Conservation (phyloP, 2,888 invertebrate genomes). For the Lithosia quadra region DNA sequence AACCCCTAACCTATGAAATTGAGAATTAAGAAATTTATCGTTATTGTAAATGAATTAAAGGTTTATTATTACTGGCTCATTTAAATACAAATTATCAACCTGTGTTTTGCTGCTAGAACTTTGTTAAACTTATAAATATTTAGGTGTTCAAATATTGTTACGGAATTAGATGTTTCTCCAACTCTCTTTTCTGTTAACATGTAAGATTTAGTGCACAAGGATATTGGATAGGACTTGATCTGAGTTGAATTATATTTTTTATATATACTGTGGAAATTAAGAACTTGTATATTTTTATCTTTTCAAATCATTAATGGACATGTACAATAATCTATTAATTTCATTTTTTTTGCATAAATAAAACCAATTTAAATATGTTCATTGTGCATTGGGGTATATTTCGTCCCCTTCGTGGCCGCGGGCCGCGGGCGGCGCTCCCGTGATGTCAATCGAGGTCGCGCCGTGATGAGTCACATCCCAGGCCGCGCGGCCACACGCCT, state of each 20-base stretch:
- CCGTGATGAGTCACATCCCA: conserved; percentile 66
- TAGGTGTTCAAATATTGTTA: conserved; percentile 86
- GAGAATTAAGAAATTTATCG: conserved; percentile 76
- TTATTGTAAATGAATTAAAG: conserved; percentile 84
- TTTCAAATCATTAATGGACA: conserved; percentile 85
- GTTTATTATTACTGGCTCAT: conserved; percentile 84
- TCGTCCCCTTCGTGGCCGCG: conserved; percentile 53
- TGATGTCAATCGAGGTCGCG: conserved; percentile 56
- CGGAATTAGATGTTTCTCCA: conserved; percentile 83
- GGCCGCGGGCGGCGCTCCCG: conserved; percentile 46
- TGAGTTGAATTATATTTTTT: conserved; percentile 86
- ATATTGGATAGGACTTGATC: conserved; percentile 86
- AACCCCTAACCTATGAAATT: conserved; percentile 74
- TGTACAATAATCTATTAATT: conserved; percentile 85
- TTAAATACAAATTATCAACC: conserved; percentile 78
- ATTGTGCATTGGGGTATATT: conserved; percentile 65
- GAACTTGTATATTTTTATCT: conserved; percentile 85
- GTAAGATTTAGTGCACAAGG: conserved; percentile 85
- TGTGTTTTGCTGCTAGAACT: conserved; percentile 83
- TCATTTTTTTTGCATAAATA: conserved; percentile 85
- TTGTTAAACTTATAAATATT: conserved; percentile 84
- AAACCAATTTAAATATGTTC: conserved; percentile 84
- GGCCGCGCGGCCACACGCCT: conserved; percentile 50
- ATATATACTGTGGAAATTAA: conserved; percentile 84
- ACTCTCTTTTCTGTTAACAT: conserved; percentile 80